Conservation (phyloP, 2,797 vertebrate species). For the Amblyopsis hoosieri region DNA sequence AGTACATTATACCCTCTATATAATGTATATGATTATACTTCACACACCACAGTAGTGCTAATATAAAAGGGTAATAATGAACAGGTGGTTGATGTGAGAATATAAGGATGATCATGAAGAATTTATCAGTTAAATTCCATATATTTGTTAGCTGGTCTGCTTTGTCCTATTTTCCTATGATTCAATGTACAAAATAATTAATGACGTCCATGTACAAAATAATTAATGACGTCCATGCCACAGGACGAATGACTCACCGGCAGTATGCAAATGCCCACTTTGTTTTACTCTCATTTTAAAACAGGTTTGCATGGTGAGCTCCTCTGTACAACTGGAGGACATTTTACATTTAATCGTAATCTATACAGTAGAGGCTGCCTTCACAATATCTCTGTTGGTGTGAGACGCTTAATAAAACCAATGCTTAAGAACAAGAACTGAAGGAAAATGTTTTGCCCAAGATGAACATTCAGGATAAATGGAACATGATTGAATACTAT, state of each 20-base stretch:
- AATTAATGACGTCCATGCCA: conserved; percentile 28
- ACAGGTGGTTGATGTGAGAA: conserved; percentile 9
- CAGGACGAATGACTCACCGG: conserved; percentile 39
- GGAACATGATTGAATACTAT: too few relatives aligned
- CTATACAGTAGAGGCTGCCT: neutral
- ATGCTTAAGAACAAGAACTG: neutral
- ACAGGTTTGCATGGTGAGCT: conserved; percentile 51
- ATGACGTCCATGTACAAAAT: too few relatives aligned
- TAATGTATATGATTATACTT: neutral
- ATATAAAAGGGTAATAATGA: neutral
- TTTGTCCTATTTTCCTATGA: conserved; percentile 43
- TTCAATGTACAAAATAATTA: conserved; percentile 36
- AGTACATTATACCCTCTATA: neutral
- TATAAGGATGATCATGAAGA: conserved; percentile 18
- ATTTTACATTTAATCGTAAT: neutral
- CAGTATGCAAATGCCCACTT: conserved; percentile 56
- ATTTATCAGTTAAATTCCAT: neutral
- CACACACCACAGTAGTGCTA: neutral
- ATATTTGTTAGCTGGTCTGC: conserved; percentile 10
- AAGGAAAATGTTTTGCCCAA: neutral
- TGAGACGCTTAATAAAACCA: neutral
- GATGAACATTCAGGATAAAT: neutral
- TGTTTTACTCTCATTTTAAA: conserved; percentile 51
- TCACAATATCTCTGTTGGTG: neutral
- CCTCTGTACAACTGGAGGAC: conserved; percentile 2